Evolutionary conservation across 1,140 invertebrate species (phyloP).

Genomic region (Brachionus calyciflorus): DNA sequence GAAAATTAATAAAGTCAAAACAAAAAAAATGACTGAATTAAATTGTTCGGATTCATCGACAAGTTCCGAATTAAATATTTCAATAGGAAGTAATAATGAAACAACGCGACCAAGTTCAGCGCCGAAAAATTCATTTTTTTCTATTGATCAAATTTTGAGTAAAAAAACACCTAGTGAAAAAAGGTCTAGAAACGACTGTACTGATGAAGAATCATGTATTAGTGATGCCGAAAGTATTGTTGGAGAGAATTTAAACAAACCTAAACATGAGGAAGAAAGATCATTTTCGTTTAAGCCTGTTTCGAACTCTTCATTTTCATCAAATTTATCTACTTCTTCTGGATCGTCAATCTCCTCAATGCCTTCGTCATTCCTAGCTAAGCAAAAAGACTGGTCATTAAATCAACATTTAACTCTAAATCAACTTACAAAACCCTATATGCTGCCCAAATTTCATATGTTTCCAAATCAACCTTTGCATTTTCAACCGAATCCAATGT

Average conservation of each 20-base stretch:
- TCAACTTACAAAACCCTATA: slow-evolving; percentile 13
- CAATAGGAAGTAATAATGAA: slow-evolving; percentile 4
- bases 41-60: not conserved
- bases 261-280: not conserved
- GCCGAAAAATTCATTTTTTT: slow-evolving; percentile 24
- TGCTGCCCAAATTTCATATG: slow-evolving; percentile 11
- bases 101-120: not conserved
- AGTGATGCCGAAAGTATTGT: not conserved
- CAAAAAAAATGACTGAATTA: slow-evolving; percentile 11
- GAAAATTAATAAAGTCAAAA: no score
- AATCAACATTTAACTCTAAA: slow-evolving; percentile 24
- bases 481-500: not conserved
- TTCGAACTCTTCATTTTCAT: slow-evolving; percentile 1
- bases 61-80: slow-evolving; percentile 11
- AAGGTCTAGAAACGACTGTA: not conserved
- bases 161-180: not conserved
- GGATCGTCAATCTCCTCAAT: not conserved
- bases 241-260: not conserved
- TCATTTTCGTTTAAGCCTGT: not conserved
- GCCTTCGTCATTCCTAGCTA: not conserved
- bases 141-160: slow-evolving; percentile 16
- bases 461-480: not conserved
- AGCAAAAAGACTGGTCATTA: slow-evolving; percentile 35
- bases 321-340: slow-evolving; percentile 6
- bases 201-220: not conserved